phyloP scores from a whole-genome alignment of 2,888 invertebrate species.

The Drosophila rellima region DNA sequence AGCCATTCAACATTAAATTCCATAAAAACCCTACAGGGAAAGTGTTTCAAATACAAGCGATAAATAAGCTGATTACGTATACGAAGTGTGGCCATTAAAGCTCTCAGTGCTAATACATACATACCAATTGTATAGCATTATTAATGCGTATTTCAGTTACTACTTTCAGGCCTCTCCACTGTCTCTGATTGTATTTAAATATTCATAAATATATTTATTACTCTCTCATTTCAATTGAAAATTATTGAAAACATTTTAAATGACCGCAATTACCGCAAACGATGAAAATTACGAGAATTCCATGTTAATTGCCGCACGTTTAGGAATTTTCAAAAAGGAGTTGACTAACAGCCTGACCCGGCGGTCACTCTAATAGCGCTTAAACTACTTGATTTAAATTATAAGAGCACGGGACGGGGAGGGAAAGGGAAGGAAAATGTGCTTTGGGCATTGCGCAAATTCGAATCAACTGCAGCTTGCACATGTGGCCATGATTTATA shows the following conservation, averaged over 20 bases:
- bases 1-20: constrained; percentile 39
- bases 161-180: constrained; percentile 9
- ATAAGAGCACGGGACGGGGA: background rate
- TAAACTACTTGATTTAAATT: constrained; percentile 74
- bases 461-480: constrained; percentile 38
- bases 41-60: constrained; percentile 8
- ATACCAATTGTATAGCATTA: constrained; percentile 31
- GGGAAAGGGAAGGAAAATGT: background rate
- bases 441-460: constrained; percentile 39
- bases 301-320: constrained; percentile 67
- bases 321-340: constrained; percentile 10
- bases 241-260: constrained; percentile 65
- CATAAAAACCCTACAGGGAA: constrained; percentile 7
- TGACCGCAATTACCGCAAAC: constrained; percentile 59
- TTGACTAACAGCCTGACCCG: constrained; percentile 23
- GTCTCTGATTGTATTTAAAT: constrained; percentile 44
- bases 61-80: constrained; percentile 46
- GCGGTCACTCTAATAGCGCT: constrained; percentile 66
- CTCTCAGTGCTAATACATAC: constrained; percentile 2
- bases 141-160: constrained; percentile 46
- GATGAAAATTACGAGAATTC: constrained; percentile 52
- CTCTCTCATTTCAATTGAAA: constrained; percentile 40
- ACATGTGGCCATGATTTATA: constrained; percentile 69
- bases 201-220: constrained; percentile 16
- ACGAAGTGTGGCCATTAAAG: constrained; percentile 29